A percentile compares a stretch with the other conserved stretches of the same genome.
Evolutionary conservation across 2,113 vertebrate genomes (phyloP).

Genomic region (Cyanocitta stelleri): DNA sequence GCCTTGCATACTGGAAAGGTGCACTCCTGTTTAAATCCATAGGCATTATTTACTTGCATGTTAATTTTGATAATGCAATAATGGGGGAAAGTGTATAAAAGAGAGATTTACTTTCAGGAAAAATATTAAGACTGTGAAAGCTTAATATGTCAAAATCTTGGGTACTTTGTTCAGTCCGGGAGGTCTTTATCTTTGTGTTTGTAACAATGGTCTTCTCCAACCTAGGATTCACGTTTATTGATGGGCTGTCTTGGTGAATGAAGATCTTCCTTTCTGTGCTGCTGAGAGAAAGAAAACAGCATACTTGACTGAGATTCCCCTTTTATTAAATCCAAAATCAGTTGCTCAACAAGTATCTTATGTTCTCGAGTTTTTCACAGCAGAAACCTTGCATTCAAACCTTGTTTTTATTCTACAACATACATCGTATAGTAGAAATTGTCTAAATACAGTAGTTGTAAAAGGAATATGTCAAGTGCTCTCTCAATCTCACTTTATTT

Average conservation of each 20-base stretch:
- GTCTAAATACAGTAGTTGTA: background rate
- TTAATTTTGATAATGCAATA: background rate
- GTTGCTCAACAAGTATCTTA: background rate
- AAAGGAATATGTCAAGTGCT: background rate
- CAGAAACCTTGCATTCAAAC: background rate
- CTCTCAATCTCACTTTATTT: background rate
- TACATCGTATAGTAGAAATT: background rate
- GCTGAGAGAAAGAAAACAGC: background rate
- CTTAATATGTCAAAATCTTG: background rate
- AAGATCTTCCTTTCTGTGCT: background rate
- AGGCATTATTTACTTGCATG: background rate
- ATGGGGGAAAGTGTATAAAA: background rate
- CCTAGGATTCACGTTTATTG: background rate
- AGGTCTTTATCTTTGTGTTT: slow-evolving; percentile 7
- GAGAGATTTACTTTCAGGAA: background rate
- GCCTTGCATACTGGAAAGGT: background rate
- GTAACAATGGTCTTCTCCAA: background rate
- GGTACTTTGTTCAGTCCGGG: background rate
- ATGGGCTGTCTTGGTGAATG: background rate
- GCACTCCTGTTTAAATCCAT: background rate
- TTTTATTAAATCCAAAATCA: background rate
- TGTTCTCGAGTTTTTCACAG: background rate
- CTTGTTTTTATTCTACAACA: background rate
- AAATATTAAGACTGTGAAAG: background rate
- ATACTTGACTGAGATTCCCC: background rate